These are phyloP conservation scores for Mustela lutreola DNA, from an alignment of 2,113 vertebrate genomes.

Conservation along the genomic window DNA sequence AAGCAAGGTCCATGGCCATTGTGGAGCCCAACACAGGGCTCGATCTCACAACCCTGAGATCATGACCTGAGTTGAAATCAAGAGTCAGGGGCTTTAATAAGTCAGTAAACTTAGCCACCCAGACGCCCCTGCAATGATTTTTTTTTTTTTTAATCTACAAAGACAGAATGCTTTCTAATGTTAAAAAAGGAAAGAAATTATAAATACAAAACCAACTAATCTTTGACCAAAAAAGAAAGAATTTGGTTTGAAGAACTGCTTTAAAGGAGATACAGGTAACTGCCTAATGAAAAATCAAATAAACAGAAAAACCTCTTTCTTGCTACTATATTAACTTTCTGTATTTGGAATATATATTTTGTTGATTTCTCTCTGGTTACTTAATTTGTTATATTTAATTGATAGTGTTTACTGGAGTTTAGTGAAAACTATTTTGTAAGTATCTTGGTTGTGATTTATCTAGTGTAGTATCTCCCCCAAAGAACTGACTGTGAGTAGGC, in stretches of 20 bases:
- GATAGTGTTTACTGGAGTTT: slow-evolving; percentile 40
- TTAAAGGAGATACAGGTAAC: background rate
- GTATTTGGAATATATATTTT: slow-evolving; percentile 57
- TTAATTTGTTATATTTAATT: slow-evolving; percentile 65
- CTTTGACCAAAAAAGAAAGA: slow-evolving; percentile 44
- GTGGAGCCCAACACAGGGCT: background rate
- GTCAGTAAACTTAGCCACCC: background rate
- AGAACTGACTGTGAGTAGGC: background rate
- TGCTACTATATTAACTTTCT: slow-evolving; percentile 35
- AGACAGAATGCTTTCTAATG: background rate
- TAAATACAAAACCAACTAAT: slow-evolving; percentile 6
- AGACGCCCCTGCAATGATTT: background rate
- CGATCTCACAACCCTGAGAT: background rate
- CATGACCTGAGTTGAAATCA: background rate
- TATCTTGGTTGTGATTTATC: slow-evolving; percentile 33
- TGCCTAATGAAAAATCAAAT: slow-evolving; percentile 41
- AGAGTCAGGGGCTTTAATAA: background rate
- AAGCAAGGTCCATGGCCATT: background rate
- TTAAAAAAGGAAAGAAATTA: slow-evolving; percentile 47
- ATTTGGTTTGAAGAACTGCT: slow-evolving; percentile 50
- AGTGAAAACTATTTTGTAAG: slow-evolving; percentile 62
- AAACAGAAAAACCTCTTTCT: slow-evolving; percentile 27
- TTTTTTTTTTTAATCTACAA: background rate
- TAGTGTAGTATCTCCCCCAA: background rate
- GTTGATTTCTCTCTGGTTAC: slow-evolving; percentile 41